phyloP scores from a whole-genome alignment of 2,113 vertebrate species.

The Zosterops pallidus region DNA sequence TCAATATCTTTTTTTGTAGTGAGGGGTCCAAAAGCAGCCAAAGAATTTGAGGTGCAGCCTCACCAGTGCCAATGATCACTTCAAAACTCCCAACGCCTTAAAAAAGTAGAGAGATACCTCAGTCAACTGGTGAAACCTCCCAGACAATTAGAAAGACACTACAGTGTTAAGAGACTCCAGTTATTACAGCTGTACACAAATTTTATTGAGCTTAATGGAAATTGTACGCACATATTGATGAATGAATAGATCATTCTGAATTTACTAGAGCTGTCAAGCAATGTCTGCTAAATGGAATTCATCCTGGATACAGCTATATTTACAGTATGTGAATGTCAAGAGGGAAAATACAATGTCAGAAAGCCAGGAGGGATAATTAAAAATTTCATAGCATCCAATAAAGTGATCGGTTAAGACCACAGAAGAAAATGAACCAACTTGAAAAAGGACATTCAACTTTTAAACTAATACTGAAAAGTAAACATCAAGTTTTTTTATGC shows the following conservation, averaged over 20 bases:
- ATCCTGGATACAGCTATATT: conserved; percentile 5
- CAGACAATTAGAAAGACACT: not conserved
- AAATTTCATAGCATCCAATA: not conserved
- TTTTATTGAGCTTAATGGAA: conserved; percentile 43
- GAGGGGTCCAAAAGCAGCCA: not conserved
- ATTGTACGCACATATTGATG: conserved; percentile 35
- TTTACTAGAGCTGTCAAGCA: conserved; percentile 41
- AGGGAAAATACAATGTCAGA: conserved; percentile 38
- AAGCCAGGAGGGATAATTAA: not conserved
- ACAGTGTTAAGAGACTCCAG: not conserved
- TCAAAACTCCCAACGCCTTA: not conserved
- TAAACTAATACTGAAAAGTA: not conserved
- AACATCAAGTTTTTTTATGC: not conserved
- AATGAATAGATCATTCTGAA: conserved; percentile 48
- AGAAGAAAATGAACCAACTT: not conserved
- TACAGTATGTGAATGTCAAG: conserved; percentile 20
- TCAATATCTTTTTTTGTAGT: not conserved
- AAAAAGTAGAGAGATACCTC: not conserved
- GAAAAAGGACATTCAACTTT: not conserved
- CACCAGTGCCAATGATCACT: not conserved
- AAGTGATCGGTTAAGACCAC: not conserved
- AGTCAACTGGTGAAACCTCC: not conserved
- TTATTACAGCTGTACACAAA: not conserved
- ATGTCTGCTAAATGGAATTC: conserved; percentile 21
- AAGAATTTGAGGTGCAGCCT: not conserved